Evolutionary conservation across 1,140 invertebrate species (phyloP).

Genomic region (Chironomus tepperi): DNA sequence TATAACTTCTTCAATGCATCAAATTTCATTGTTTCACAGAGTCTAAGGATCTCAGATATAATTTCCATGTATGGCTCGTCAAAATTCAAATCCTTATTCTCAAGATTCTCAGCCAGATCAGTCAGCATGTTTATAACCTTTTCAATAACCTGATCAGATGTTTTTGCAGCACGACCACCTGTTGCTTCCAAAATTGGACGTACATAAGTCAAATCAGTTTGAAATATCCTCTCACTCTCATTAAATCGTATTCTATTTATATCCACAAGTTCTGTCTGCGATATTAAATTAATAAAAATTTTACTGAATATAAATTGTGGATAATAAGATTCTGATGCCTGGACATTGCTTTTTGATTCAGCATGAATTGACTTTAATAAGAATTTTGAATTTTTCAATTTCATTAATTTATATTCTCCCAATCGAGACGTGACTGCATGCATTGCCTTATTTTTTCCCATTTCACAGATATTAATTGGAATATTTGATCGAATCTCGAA

Average conservation of each 20-base stretch:
- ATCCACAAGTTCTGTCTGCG: constrained; percentile 35
- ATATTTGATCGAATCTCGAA: constrained; percentile 37
- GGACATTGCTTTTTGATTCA: constrained; percentile 36
- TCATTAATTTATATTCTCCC: not conserved
- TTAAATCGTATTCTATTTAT: constrained; percentile 35
- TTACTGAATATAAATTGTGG: constrained; percentile 26
- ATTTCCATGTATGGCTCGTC: constrained; percentile 42
- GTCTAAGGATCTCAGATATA: constrained; percentile 39
- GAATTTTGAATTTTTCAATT: constrained; percentile 34
- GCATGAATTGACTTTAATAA: constrained; percentile 37
- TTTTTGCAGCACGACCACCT: constrained; percentile 35
- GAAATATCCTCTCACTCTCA: constrained; percentile 31
- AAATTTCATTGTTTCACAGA: constrained; percentile 46
- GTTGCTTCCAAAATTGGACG: constrained; percentile 33
- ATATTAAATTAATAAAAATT: constrained; percentile 34
- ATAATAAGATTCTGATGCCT: constrained; percentile 29
- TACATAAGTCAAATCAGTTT: constrained; percentile 33
- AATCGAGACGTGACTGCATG: constrained; percentile 35
- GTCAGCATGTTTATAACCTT: constrained; percentile 34
- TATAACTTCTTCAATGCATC: constrained; percentile 45
- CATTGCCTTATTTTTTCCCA: constrained; percentile 38
- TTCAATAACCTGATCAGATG: constrained; percentile 32
- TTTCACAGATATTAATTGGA: constrained; percentile 36
- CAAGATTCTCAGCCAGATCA: constrained; percentile 40
- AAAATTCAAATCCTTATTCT: constrained; percentile 40